A percentile compares a stretch with the other conserved stretches of the same genome.
phyloP scores from a whole-genome alignment of 2,113 vertebrate species.

The Dasyornis broadbenti region DNA sequence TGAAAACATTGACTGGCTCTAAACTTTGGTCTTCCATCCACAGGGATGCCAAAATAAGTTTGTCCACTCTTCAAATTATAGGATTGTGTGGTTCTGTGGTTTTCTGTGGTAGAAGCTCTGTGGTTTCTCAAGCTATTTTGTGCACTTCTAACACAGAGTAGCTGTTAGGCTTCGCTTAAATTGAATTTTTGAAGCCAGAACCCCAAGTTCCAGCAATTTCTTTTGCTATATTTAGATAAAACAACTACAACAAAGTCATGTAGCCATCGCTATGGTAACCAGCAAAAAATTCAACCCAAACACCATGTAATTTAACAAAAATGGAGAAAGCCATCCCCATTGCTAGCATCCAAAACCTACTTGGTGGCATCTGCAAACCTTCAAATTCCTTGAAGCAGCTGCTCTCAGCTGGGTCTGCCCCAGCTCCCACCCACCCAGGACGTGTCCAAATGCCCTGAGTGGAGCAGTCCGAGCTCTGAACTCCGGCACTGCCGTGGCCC shows the following conservation, averaged over 20 bases:
- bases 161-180: constrained; percentile 38
- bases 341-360: background rate
- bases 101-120: constrained; percentile 19
- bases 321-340: background rate
- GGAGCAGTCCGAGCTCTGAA: rapidly evolving
- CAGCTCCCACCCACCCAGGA: background rate
- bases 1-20: background rate
- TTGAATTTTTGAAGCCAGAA: constrained; percentile 18
- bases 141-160: constrained; percentile 28
- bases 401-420: background rate
- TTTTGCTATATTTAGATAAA: constrained; percentile 52
- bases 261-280: background rate
- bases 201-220: constrained; percentile 27
- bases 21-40: background rate
- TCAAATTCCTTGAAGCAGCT: background rate
- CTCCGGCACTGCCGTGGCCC: rapidly evolving
- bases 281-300: background rate
- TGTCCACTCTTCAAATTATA: constrained; percentile 42
- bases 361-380: background rate
- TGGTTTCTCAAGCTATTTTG: constrained; percentile 58
- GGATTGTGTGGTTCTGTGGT: constrained; percentile 27
- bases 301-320: background rate
- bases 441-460: background rate
- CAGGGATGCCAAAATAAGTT: constrained; percentile 42
- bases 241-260: background rate